These are phyloP conservation scores for Choristoneura fumiferana DNA, from an alignment of 1,140 invertebrate genomes.

Conservation along the genomic window DNA sequence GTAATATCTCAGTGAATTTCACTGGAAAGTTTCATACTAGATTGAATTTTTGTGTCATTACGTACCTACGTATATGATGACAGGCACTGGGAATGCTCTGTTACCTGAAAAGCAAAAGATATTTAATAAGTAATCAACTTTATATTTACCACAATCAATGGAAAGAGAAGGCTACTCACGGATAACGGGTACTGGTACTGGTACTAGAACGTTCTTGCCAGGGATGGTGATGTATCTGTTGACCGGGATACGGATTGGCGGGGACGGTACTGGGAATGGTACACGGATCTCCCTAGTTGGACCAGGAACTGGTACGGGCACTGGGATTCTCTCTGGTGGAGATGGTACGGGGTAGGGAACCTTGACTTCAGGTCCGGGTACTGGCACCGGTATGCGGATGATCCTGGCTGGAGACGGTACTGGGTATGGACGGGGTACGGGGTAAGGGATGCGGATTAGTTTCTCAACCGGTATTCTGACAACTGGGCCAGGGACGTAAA, in stretches of 20 bases:
- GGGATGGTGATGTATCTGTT: slow-evolving; percentile 43
- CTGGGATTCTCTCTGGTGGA: slow-evolving; percentile 2
- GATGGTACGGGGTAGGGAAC: slow-evolving; percentile 28
- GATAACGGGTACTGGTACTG: slow-evolving; percentile 48
- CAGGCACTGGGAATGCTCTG: slow-evolving; percentile 43
- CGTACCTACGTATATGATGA: slow-evolving; percentile 54
- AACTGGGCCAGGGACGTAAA: slow-evolving; percentile 50
- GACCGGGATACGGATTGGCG: slow-evolving; percentile 41
- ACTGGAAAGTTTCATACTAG: too few species aligned
- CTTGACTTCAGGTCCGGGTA: slow-evolving; percentile 28
- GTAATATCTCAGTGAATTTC: too few species aligned
- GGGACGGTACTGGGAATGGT: slow-evolving; percentile 50
- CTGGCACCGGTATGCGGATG: slow-evolving; percentile 38
- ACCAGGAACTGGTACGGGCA: slow-evolving; percentile 34
- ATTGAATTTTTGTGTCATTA: slow-evolving; percentile 14
- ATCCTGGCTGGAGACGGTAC: slow-evolving; percentile 46
- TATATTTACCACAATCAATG: too few species aligned
- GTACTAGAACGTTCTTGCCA: slow-evolving; percentile 35
- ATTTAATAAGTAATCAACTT: too few species aligned
- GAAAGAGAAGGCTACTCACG: slow-evolving; percentile 24
- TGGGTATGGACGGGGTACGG: slow-evolving; percentile 44
- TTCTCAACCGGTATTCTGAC: slow-evolving; percentile 40
- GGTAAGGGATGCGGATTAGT: slow-evolving; percentile 38
- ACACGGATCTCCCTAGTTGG: slow-evolving; percentile 30
- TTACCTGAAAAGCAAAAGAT: slow-evolving; percentile 39